Conservation (phyloP, 1,140 invertebrate genomes). For the Drosophila mojavensis region DNA sequence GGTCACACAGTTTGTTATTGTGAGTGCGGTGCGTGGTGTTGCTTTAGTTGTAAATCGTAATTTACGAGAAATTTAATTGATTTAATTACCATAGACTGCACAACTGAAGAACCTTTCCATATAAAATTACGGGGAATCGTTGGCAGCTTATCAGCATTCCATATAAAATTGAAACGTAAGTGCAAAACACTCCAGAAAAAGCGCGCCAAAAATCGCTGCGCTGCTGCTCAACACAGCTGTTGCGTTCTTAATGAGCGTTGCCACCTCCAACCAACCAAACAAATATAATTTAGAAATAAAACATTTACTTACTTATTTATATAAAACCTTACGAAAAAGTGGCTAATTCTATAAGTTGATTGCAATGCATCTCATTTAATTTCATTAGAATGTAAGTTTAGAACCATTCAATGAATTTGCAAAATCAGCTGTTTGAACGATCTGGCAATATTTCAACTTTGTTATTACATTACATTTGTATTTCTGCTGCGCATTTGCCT, state of each 20-base stretch:
- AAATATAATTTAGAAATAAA: neutral
- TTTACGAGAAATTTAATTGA: neutral
- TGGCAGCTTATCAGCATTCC: conserved; percentile 16
- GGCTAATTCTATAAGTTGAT: neutral
- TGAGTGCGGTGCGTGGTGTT: conserved; percentile 5
- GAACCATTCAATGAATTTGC: conserved; percentile 21
- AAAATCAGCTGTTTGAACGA: conserved; percentile 55
- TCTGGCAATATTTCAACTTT: conserved; percentile 62
- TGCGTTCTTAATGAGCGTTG: conserved; percentile 40
- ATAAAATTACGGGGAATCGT: neutral
- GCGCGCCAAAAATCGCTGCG: conserved; percentile 44
- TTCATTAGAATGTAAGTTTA: neutral
- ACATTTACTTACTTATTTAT: neutral
- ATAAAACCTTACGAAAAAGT: neutral
- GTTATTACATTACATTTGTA: conserved; percentile 79
- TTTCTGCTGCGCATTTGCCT: conserved; percentile 76
- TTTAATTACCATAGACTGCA: neutral
- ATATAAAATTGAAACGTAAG: conserved; percentile 44
- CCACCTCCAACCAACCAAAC: conserved; percentile 9
- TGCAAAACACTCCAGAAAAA: conserved; percentile 29
- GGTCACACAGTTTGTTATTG: conserved; percentile 21
- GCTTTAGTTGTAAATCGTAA: neutral
- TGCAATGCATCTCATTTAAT: neutral
- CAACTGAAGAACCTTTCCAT: neutral
- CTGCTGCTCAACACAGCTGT: conserved; percentile 53